Conservation (phyloP, 2,113 vertebrate species). For the Ophthalmolycus amberensis region DNA sequence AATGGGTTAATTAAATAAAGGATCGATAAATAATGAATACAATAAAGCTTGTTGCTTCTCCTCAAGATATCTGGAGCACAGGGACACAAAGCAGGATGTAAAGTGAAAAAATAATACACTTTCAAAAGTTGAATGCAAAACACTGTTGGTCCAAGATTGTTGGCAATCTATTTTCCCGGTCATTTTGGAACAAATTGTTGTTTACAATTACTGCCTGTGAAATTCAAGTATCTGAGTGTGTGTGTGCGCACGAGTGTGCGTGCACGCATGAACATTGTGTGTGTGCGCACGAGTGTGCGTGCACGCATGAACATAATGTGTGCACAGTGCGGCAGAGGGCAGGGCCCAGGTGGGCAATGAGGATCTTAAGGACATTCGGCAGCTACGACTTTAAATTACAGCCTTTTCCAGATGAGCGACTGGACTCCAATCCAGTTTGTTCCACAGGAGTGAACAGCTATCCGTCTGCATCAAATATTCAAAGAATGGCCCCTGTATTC, state of each 20-base stretch:
- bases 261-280: no score
- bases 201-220: slow-evolving; percentile 33
- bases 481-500: slow-evolving; percentile 78
- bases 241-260: no score
- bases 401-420: slow-evolving; percentile 83
- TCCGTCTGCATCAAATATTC: slow-evolving; percentile 87
- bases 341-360: slow-evolving; percentile 78
- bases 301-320: not conserved
- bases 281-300: not conserved
- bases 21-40: not conserved
- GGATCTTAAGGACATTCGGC: slow-evolving; percentile 75
- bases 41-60: not conserved
- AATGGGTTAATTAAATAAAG: not conserved
- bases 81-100: not conserved
- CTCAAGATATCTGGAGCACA: not conserved
- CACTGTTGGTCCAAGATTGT: not conserved
- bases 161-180: not conserved
- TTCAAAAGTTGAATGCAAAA: not conserved
- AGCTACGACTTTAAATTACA: slow-evolving; percentile 81
- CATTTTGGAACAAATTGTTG: slow-evolving; percentile 23
- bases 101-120: not conserved
- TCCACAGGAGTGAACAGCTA: slow-evolving; percentile 84
- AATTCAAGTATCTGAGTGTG: slow-evolving; percentile 14
- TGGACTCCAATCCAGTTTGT: slow-evolving; percentile 84
- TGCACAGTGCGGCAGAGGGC: slow-evolving; percentile 29